These are phyloP conservation scores for Psittacula derbiana DNA, from an alignment of 2,797 vertebrate genomes.

Conservation along the genomic window DNA sequence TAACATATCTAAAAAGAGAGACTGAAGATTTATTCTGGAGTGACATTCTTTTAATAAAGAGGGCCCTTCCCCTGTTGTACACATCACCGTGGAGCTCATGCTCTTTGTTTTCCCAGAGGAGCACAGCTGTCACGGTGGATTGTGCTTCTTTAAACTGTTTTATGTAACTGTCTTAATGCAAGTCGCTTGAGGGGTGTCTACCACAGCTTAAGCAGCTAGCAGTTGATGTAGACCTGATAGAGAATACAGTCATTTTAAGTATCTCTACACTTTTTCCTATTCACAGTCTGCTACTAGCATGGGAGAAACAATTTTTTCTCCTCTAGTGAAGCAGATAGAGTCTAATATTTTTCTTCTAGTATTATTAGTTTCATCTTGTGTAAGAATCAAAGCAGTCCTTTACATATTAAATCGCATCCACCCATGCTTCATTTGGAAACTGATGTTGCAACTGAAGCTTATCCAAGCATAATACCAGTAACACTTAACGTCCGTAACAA, in stretches of 20 bases:
- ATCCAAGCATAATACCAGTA: neutral
- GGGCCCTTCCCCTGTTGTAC: neutral
- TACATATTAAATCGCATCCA: neutral
- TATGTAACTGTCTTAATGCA: neutral
- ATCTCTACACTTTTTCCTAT: neutral
- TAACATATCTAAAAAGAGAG: neutral
- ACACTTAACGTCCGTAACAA: neutral
- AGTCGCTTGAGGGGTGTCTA: neutral
- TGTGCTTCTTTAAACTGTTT: neutral
- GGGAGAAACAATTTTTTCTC: neutral
- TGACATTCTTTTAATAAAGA: neutral
- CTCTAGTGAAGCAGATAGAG: neutral
- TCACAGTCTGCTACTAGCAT: neutral
- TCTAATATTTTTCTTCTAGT: neutral
- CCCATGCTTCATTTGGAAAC: slow-evolving; percentile 9
- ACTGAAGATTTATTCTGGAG: neutral
- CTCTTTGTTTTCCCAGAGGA: neutral
- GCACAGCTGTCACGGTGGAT: neutral
- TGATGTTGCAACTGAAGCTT: neutral
- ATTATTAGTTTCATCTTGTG: slow-evolving; percentile 9
- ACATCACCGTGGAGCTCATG: neutral
- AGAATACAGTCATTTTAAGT: neutral
- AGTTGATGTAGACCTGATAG: neutral
- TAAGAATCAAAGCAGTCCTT: slow-evolving; percentile 11
- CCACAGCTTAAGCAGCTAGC: neutral